Conservation (phyloP, 2,888 invertebrate genomes). For the Ormyrus pomaceus region DNA sequence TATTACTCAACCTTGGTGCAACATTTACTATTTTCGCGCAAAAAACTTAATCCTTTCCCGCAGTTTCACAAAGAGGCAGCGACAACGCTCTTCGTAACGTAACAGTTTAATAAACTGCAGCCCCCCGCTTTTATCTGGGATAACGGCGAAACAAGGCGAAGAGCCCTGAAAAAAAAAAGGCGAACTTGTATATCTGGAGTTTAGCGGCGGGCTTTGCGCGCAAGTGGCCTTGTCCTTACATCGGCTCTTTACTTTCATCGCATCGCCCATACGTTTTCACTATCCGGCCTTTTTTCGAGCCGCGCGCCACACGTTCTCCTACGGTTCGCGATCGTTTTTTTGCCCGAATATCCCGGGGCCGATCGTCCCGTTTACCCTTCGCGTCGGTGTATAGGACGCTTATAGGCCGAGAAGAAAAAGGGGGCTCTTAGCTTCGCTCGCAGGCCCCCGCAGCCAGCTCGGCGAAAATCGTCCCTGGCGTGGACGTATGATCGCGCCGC, state of each 20-base stretch:
- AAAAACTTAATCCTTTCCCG: no score
- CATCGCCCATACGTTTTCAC: constrained; percentile 49
- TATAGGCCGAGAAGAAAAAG: constrained; percentile 4
- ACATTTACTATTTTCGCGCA: no score
- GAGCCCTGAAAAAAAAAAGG: no score
- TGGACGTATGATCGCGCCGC: constrained; percentile 62
- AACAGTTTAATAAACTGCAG: no score
- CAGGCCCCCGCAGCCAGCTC: background rate
- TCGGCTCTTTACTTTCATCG: constrained; percentile 48
- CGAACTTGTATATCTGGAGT: constrained; percentile 44
- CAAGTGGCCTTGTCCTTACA: constrained; percentile 24
- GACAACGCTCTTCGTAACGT: background rate
- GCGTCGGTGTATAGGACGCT: background rate
- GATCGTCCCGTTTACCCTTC: background rate
- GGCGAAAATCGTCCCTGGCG: constrained; percentile 57
- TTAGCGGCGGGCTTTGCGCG: constrained; percentile 32
- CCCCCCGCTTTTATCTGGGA: no score
- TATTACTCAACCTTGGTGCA: no score
- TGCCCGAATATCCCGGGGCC: background rate
- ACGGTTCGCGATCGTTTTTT: constrained; percentile 41
- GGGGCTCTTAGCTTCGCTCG: constrained; percentile 1
- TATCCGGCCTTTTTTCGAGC: background rate
- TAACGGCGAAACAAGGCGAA: no score
- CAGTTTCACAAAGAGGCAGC: background rate
- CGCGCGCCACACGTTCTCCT: constrained; percentile 2